Evolutionary conservation across 2,113 vertebrate species (phyloP).

Genomic region (Eclectus roratus): DNA sequence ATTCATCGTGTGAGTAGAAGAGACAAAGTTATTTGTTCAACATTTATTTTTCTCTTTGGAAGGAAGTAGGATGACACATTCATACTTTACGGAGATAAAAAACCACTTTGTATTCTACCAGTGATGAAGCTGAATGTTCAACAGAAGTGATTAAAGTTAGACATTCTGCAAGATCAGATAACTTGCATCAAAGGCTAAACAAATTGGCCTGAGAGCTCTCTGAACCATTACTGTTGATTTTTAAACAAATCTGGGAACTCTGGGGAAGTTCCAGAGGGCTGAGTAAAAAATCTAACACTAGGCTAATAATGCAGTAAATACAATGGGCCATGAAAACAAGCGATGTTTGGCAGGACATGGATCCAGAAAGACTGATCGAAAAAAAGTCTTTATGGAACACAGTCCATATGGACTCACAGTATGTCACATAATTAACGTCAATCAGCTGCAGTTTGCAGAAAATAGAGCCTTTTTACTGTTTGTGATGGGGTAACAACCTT

Average conservation of each 20-base stretch:
- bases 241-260: constrained; percentile 54
- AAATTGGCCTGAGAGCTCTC: constrained; percentile 37
- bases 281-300: background rate
- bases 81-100: constrained; percentile 21
- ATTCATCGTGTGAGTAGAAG: background rate
- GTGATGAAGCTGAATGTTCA: background rate
- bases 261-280: constrained; percentile 40
- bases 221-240: constrained; percentile 31
- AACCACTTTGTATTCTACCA: constrained; percentile 16
- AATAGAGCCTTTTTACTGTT: background rate
- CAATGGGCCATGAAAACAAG: constrained; percentile 17
- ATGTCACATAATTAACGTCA: background rate
- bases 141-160: constrained; percentile 50
- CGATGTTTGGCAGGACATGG: background rate
- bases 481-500: background rate
- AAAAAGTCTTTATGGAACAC: background rate
- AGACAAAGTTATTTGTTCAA: constrained; percentile 7
- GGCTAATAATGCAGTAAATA: constrained; percentile 30
- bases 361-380: background rate
- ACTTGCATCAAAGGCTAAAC: constrained; percentile 57
- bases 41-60: constrained; percentile 22
- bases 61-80: constrained; percentile 26
- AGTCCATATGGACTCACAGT: background rate
- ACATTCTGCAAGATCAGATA: constrained; percentile 65
- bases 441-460: background rate